Conservation (phyloP, 2,797 vertebrate species). For the Ceryle rudis region DNA sequence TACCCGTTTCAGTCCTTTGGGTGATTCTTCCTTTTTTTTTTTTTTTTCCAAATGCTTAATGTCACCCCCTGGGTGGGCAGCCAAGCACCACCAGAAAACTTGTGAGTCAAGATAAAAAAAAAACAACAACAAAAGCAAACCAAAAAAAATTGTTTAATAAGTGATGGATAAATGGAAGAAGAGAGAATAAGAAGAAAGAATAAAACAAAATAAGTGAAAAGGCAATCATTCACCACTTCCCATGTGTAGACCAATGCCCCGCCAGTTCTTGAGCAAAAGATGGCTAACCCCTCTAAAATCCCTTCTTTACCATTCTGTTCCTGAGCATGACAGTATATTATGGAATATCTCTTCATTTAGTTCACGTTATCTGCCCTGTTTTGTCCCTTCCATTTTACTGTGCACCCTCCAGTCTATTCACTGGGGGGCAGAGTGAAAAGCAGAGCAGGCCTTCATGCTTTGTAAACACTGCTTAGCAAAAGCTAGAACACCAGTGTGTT, state of each 20-base stretch:
- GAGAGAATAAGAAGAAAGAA: neutral
- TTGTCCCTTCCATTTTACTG: neutral
- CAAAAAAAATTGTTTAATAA: neutral
- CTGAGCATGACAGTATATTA: accelerated
- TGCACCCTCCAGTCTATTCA: neutral
- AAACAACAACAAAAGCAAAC: neutral
- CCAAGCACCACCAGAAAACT: neutral
- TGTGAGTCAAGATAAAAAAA: accelerated
- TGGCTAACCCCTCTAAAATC: neutral
- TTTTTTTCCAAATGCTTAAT: neutral
- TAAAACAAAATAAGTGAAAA: neutral
- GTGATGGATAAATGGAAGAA: neutral
- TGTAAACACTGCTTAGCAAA: neutral
- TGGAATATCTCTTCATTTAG: neutral
- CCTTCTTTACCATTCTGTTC: neutral
- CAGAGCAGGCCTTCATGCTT: neutral
- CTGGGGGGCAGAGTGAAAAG: neutral
- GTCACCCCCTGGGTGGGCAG: too few species aligned
- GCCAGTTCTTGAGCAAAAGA: neutral
- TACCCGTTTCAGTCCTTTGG: neutral
- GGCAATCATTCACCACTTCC: neutral
- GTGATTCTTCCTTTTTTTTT: neutral
- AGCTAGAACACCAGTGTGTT: accelerated
- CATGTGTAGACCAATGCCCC: accelerated
- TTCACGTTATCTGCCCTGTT: accelerated